Percentiles rank a stretch among this genome's conserved stretches.
Evolutionary conservation across 2,113 vertebrate species (phyloP).

Genomic region (Mesitornis unicolor): DNA sequence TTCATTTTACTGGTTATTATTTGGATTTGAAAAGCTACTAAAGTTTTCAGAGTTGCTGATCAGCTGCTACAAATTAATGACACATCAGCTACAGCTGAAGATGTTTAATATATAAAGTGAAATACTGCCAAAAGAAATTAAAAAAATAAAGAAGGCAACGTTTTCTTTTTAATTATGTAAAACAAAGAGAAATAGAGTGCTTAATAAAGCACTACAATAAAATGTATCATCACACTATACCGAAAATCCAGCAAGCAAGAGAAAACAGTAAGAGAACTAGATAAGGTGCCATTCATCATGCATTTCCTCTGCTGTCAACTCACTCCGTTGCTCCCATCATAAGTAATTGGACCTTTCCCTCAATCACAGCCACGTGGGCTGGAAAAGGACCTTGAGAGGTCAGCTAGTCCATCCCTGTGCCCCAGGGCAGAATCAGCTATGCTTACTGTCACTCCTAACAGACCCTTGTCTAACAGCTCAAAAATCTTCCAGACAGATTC

Average conservation of each 20-base stretch:
- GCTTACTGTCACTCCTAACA: not conserved
- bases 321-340: not conserved
- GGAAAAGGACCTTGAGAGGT: constrained; percentile 25
- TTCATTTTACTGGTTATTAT: not conserved
- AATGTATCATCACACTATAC: not conserved
- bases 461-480: not conserved
- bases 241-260: not conserved
- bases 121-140: not conserved
- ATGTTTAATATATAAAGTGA: not conserved
- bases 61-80: not conserved
- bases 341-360: constrained; percentile 29
- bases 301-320: constrained; percentile 47
- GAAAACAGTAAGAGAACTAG: not conserved
- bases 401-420: not conserved
- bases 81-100: not conserved
- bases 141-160: not conserved
- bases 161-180: not conserved
- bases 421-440: not conserved
- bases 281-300: constrained; percentile 4
- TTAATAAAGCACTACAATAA: not conserved
- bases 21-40: not conserved
- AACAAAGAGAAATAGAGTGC: not conserved
- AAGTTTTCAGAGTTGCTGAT: not conserved
- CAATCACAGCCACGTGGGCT: constrained; percentile 32
- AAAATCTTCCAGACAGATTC: constrained; percentile 32